phyloP scores from a whole-genome alignment of 2,113 vertebrate genomes.

The Ursus arctos region DNA sequence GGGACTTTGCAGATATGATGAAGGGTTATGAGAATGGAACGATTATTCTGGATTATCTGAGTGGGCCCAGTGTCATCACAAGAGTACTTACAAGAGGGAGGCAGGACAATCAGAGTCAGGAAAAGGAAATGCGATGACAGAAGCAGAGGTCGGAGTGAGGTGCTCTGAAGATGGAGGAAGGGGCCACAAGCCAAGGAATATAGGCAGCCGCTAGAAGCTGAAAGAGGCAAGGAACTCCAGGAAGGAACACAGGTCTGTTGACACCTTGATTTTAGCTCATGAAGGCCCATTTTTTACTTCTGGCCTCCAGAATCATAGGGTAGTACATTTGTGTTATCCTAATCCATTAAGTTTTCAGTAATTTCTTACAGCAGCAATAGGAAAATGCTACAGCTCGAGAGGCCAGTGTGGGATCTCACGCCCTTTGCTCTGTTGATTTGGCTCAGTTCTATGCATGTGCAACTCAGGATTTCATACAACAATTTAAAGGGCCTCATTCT shows the following conservation, averaged over 20 bases:
- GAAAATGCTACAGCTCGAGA: background rate
- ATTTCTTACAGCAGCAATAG: background rate
- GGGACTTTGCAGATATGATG: background rate
- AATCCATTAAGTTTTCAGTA: background rate
- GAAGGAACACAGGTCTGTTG: background rate
- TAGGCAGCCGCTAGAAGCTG: background rate
- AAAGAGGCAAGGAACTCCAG: background rate
- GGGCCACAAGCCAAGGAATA: background rate
- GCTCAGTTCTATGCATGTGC: background rate
- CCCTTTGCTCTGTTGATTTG: background rate
- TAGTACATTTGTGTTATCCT: background rate
- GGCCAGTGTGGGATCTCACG: background rate
- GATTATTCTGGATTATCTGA: background rate
- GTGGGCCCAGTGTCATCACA: background rate
- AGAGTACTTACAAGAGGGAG: background rate
- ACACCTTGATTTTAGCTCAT: background rate
- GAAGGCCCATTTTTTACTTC: background rate
- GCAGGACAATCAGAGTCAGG: background rate
- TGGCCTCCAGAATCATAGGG: background rate
- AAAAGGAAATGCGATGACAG: background rate
- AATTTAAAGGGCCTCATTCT: background rate
- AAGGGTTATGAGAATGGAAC: background rate
- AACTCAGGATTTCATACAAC: background rate
- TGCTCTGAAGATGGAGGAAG: background rate
- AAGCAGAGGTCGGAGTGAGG: background rate